Base-by-base conservation (phyloP, 2,888 invertebrate species). In the Lymantria monacha region DNA sequence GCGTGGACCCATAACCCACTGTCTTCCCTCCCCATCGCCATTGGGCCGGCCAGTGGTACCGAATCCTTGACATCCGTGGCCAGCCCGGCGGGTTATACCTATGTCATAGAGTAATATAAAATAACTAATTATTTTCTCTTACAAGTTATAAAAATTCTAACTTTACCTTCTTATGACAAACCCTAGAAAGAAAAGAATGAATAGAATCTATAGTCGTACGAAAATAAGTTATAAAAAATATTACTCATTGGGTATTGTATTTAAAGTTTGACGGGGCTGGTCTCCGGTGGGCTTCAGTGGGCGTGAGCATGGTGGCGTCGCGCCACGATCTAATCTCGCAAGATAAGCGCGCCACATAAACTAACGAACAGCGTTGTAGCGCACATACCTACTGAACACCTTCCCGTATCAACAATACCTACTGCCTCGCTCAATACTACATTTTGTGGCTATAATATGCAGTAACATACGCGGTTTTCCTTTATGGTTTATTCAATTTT, bases 281-380 rank as follows among this genome's bases (percentile, higher is more conserved):
- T 1, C 48, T 42, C 30, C 66, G 66, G 65, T 85, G 85, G 72
- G 69, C 65, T 68, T 52, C 61, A 52, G 86, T 85, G 85, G 85
- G 87, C 83, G 87, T 77, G 72, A 55, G 54, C 37, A 55, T 43
- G 55, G 67, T 68, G 66, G 72, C 74, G 76, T 74, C 77, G 78
- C 69, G 66, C 70, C 76, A 53, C 69, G 69, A 70, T 79, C 81
- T 83, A 83, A 86, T 86, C 85, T 85, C 62, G 33, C 22, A 58
- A 75, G 85, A 87, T 86, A 87, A 68, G 63, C 56, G 55, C 55
- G 59, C 62, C 73, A 69, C 76, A 81, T 86, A 86, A 87, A 86
- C 74, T 76, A 75, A 70, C 66, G 54, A 65, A 66, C 72, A 74
- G 71, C 69, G 69, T 67, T 59, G 69, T 59, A 60, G 57, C 69